Conservation (phyloP, 2,888 invertebrate species). For the Chrysolina oricalcia region DNA sequence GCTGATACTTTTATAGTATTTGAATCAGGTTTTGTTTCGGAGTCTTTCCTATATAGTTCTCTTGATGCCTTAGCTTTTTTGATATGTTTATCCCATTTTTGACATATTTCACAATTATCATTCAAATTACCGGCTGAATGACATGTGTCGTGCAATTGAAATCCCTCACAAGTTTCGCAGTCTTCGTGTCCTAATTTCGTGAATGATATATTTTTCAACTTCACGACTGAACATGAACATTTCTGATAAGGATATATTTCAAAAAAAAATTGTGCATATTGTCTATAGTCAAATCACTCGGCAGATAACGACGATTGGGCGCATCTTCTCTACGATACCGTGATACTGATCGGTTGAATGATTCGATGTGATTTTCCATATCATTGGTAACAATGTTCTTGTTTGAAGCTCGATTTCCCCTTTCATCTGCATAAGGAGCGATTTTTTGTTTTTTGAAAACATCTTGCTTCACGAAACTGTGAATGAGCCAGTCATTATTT, state of each 20-base stretch:
- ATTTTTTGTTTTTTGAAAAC: background rate
- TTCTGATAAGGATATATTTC: conserved; percentile 36
- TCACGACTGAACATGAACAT: conserved; percentile 40
- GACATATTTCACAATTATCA: conserved; percentile 30
- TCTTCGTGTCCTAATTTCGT: conserved; percentile 47
- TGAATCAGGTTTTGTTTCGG: background rate
- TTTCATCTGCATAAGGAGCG: conserved; percentile 2
- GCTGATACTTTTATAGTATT: background rate
- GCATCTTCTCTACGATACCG: conserved; percentile 50
- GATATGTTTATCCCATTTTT: conserved; percentile 21
- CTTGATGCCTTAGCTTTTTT: background rate
- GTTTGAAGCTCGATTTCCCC: conserved; percentile 14
- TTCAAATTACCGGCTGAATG: conserved; percentile 27
- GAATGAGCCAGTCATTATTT: background rate
- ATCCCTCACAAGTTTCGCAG: conserved; percentile 43
- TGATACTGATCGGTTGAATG: conserved; percentile 44
- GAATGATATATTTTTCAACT: conserved; percentile 47
- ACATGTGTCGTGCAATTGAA: conserved; percentile 19
- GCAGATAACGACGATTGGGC: conserved; percentile 47
- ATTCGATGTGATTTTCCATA: conserved; percentile 41
- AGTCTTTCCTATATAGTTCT: conserved; percentile 1
- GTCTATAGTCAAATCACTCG: conserved; percentile 45
- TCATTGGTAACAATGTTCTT: conserved; percentile 20
- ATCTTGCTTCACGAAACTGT: background rate
- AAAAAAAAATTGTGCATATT: conserved; percentile 46